Base-by-base conservation (phyloP, 2,888 invertebrate genomes). In the Agapostemon virescens region DNA sequence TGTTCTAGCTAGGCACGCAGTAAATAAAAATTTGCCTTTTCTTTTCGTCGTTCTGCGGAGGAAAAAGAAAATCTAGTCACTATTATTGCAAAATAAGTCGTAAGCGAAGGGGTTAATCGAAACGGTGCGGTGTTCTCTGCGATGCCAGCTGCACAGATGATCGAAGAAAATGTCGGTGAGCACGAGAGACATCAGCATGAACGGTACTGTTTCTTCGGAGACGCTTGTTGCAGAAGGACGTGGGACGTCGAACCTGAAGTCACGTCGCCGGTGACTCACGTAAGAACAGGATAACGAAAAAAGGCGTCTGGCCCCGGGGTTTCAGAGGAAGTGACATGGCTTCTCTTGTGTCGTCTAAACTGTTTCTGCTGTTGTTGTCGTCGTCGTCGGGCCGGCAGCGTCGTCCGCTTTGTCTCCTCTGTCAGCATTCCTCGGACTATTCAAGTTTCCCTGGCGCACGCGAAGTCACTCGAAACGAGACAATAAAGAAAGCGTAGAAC, bases 191-290 rank as follows among this genome's bases (percentile, higher is more conserved):
- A n/a, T n/a, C 49, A 20, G 49, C 49, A 49, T 17, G 55, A 55
- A 55, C 55, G 55, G 26, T 55, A 26, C 88, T 88, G 89, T 90
- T 90, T 89, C 90, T 89, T 85, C 77, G 81, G 66, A 82, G 86
- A 89, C 30, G 30, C 9, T 30, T 17, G 30, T 17, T 7, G 58
- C 30, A 17, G 33, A 55, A 55, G 30, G 58, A 61, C 74, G 23
- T 63, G 30, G 33, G 36, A 42, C 61, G 58, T 49, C n/a, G 63
- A 78, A 64, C 45, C 67, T 23, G 61, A 30, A 67, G 42, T 30
- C 66, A 26, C 64, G 64, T 69, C 58, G 72, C 49, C 69, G 81
- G 52, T 77, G 82, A 83, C 70, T 79, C 79, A 82, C 77, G 63
- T 67, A 71, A 79, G 76, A 71, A 76, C 68, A 74, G 74, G 58